Base-by-base conservation (phyloP, 2,113 vertebrate genomes). In the Laticauda colubrina region DNA sequence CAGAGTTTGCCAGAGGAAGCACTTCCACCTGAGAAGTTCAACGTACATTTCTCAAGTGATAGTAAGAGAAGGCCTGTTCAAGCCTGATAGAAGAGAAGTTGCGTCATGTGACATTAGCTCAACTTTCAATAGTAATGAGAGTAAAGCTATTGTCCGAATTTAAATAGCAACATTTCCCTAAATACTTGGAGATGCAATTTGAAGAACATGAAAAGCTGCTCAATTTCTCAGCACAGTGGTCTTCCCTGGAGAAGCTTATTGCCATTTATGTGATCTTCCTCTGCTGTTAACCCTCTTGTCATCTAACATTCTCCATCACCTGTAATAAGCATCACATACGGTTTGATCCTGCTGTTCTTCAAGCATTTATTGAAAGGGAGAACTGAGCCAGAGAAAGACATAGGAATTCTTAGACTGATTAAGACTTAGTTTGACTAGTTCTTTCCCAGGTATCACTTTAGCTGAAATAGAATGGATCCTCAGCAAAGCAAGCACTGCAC, bases 271-370 rank as follows among this genome's bases (percentile, higher is more conserved):
- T 93, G 90, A 91, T 55, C 93, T 93, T 89, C 91, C 87, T 39
- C 29, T 43, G 90, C 93, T 85, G 64, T 85, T 61, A 89, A 90
- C 87, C 23, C 43, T 89, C 6, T 7, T 81, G 29, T 88, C 5
- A 2, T 55, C 48, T 89, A 88, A 89, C 56, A 48, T 89, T 86
- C 69, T 57, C 90, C 48, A 86, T 93, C 90, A 91, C 87, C 55
- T 93, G 55, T 55, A 91, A 91, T 88, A 20, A 93, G 45, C 24
- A 34, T 93, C 93, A 93, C 54, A 54, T n/a, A 56, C 24, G n/a
- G 45, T 64, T 88, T 55, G 56, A 51, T 48, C 24, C 90, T 89
- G 51, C 24, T 24, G 81, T 39, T 86, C 86, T 54, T 53, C n/a
- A 64, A 87, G 45, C 56, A 64, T 93, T 86, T 43, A 61, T 90